Conservation (phyloP, 1,140 invertebrate genomes). For the Pissodes strobi region DNA sequence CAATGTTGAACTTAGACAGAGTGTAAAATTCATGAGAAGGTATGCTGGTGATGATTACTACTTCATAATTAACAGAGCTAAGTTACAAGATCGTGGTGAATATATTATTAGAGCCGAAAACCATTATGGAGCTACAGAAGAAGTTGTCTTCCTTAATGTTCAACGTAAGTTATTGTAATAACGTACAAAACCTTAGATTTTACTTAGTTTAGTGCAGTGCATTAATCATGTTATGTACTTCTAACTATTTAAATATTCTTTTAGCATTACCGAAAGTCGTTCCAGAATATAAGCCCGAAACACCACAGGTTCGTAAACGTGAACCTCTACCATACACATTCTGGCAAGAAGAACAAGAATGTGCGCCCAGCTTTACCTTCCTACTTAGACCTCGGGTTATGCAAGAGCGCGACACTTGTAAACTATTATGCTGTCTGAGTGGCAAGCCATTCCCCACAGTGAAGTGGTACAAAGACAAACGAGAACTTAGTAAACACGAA, state of each 20-base stretch:
- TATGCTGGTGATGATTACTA: slow-evolving; percentile 96
- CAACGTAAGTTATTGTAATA: slow-evolving; percentile 72
- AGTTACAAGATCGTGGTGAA: slow-evolving; percentile 93
- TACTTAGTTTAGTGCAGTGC: no score
- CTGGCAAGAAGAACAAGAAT: slow-evolving; percentile 88
- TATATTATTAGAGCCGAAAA: slow-evolving; percentile 98
- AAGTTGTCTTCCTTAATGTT: slow-evolving; percentile 96
- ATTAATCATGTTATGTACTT: no score
- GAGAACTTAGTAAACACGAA: slow-evolving; percentile 87
- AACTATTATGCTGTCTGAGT: slow-evolving; percentile 94
- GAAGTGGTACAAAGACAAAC: slow-evolving; percentile 90
- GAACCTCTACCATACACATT: slow-evolving; percentile 82
- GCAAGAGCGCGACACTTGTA: slow-evolving; percentile 92
- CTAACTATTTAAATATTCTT: no score
- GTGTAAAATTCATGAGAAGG: slow-evolving; percentile 99
- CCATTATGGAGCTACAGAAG: slow-evolving; percentile 94
- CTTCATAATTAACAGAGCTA: slow-evolving; percentile 95
- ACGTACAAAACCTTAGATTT: no score
- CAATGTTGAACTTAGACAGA: slow-evolving; percentile 92
- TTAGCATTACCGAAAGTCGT: slow-evolving; percentile 80
- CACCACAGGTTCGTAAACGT: slow-evolving; percentile 71
- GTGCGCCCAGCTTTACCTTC: slow-evolving; percentile 95
- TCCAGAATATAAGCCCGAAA: slow-evolving; percentile 76
- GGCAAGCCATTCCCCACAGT: slow-evolving; percentile 93
- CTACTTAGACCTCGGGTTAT: slow-evolving; percentile 95